Evolutionary conservation across 2,797 vertebrate species (phyloP), one percentile per base, ranked within the genome.

Genomic region (Arremon brunneinucha): DNA sequence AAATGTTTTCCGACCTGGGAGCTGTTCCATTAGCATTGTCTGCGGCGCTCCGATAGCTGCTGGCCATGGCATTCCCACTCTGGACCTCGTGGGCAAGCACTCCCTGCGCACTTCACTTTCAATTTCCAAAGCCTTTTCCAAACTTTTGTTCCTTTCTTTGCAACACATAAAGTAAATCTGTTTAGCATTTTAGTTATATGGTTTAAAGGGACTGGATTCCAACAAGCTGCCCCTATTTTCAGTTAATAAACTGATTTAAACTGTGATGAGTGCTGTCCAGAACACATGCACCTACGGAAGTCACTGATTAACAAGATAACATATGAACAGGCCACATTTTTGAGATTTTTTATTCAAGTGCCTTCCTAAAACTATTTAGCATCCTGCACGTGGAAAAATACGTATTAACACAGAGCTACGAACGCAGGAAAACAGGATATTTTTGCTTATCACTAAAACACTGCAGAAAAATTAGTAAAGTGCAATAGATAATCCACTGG

Each of bases 291-390:
- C 70, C 71, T 47, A 63, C 6, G 5, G 78, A 96, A 94, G 81
- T 80, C 78, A 67, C 83, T 93, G 86, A 95, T 97, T 96, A 93
- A 86, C 72, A 83, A 94, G 97, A 94, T 92, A 92, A 85, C 84
- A 59, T 85, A 94, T 82, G 89, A 95, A 91, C 85, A 95, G 95
- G 93, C 80, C 75, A 50, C 67, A 87, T 96, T 94, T 96, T 84
- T 96, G 49, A 90, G 85, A 62, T 89, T 84, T 90, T 95, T 96
- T 95, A 81, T 70, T 79, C 90, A 94, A 94, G 85, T 81, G 91
- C 92, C 96, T 94, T 95, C 93, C 95, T 97, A 94, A 92, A 96
- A 95, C 81, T 87, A 83, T 88, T 96, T 89, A 93, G 79, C 91
- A 88, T 96, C 93, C 94, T 92, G 87, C 77, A 88, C 26, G 6